These are phyloP conservation scores for Adelges cooleyi DNA, from an alignment of 1,140 invertebrate species.

Conservation along the genomic window DNA sequence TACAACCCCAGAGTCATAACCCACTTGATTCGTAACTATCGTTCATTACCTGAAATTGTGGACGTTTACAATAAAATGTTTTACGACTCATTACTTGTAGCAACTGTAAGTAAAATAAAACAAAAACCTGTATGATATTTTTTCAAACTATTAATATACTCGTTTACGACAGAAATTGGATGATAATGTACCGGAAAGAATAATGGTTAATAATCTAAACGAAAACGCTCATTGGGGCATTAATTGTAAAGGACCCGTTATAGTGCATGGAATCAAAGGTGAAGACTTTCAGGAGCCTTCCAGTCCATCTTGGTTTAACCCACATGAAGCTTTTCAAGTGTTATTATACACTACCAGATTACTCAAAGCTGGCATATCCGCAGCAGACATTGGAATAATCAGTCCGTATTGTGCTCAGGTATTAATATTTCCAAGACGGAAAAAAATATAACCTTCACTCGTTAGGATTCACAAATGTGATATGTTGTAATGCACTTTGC, in stretches of 20 bases:
- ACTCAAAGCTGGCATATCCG: conserved; percentile 49
- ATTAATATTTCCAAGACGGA: too few relatives aligned
- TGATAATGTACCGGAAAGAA: background rate
- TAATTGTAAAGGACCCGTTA: conserved; percentile 37
- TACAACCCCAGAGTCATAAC: conserved; percentile 60
- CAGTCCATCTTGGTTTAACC: conserved; percentile 85
- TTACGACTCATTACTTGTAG: conserved; percentile 59
- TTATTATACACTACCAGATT: conserved; percentile 49
- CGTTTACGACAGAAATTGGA: background rate
- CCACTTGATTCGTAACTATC: conserved; percentile 60
- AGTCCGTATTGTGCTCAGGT: conserved; percentile 89
- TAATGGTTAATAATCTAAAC: conserved; percentile 1
- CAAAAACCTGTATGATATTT: background rate
- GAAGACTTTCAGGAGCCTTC: conserved; percentile 57
- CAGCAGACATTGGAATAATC: conserved; percentile 78
- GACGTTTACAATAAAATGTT: conserved; percentile 65
- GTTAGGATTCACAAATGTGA: too few relatives aligned
- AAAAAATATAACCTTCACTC: background rate
- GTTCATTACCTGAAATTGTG: conserved; percentile 67
- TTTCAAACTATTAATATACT: too few relatives aligned
- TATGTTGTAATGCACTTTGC: too few relatives aligned
- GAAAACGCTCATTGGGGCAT: conserved; percentile 4
- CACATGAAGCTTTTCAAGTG: conserved; percentile 64
- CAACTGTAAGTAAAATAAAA: conserved; percentile 39
- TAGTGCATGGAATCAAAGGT: conserved; percentile 74